These are phyloP conservation scores for Chloroceryle amazona DNA, from an alignment of 2,797 vertebrate genomes.

Conservation along the genomic window DNA sequence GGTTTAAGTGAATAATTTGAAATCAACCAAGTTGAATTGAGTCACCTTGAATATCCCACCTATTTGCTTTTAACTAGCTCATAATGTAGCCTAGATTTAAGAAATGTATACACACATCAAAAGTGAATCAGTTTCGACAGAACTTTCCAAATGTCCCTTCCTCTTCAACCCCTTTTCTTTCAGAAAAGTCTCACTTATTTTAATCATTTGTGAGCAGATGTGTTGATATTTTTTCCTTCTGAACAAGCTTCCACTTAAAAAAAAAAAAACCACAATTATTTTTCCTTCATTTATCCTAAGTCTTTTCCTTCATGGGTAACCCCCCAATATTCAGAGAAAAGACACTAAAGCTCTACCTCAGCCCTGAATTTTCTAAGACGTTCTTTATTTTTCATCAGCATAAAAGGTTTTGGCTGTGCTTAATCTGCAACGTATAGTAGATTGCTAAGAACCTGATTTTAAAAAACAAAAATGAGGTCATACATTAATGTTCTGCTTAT, in stretches of 20 bases:
- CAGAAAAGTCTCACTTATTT: not conserved
- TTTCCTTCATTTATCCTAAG: not conserved
- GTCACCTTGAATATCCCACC: not conserved
- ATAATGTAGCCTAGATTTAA: not conserved
- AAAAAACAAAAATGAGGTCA: not conserved
- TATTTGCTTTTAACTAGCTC: not conserved
- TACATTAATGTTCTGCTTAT: not conserved
- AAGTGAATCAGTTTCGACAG: not conserved
- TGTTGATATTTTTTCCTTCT: not conserved
- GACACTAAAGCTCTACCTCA: not conserved
- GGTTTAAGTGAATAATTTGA: not conserved
- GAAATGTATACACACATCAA: rapidly evolving
- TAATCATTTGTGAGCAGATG: not conserved
- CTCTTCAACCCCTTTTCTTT: not conserved
- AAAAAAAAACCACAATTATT: not conserved
- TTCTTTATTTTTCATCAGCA: not conserved
- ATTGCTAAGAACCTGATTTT: not conserved
- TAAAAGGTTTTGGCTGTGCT: not conserved
- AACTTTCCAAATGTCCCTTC: not conserved
- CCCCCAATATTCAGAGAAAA: not conserved
- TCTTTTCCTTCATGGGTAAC: not conserved
- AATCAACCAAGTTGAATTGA: not conserved
- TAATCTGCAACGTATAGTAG: not conserved
- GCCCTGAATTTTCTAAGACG: not conserved
- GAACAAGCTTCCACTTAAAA: not conserved